Evolutionary conservation across 2,797 vertebrate genomes (phyloP).

Genomic region (Muscicapa comitata): DNA sequence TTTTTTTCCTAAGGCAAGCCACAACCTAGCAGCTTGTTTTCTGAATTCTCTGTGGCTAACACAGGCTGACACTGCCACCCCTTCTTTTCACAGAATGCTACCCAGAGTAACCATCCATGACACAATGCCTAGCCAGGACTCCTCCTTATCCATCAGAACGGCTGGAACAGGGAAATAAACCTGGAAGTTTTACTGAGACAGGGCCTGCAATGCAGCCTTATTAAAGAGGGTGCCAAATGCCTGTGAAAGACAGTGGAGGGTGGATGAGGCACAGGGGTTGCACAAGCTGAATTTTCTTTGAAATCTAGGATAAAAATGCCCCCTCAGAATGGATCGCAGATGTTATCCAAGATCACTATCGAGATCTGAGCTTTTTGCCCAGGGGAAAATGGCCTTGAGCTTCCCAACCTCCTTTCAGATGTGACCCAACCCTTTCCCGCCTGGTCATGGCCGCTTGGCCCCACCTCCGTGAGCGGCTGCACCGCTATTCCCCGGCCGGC

Average conservation of each 20-base stretch:
- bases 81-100: background rate
- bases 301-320: background rate
- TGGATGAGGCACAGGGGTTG: background rate
- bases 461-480: accelerated
- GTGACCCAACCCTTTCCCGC: background rate
- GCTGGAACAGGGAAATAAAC: background rate
- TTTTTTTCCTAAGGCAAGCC: background rate
- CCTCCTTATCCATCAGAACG: background rate
- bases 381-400: background rate
- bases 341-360: background rate
- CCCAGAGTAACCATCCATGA: background rate
- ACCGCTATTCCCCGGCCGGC: background rate
- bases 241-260: background rate
- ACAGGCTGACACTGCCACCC: background rate
- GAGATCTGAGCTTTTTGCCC: background rate
- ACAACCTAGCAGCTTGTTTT: accelerated
- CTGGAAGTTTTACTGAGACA: background rate
- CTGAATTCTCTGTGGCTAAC: background rate
- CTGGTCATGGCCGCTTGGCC: background rate
- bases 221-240: background rate
- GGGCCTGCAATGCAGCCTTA: background rate
- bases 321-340: background rate
- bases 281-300: background rate
- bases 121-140: background rate
- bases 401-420: background rate